Base-by-base conservation (phyloP, 1,140 invertebrate genomes). In the Bacillus rossius region DNA sequence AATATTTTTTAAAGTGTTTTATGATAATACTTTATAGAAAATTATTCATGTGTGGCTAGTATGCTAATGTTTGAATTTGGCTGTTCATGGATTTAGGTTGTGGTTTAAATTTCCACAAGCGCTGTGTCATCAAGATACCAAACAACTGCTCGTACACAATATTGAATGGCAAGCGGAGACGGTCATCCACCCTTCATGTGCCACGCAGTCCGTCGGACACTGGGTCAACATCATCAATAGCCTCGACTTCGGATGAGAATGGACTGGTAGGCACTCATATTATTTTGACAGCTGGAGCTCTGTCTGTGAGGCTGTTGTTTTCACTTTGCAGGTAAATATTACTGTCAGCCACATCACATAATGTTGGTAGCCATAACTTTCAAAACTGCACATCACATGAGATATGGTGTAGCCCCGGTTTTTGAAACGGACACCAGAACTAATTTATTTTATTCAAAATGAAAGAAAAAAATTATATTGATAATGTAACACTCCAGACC, bases 71-170 rank as follows among this genome's bases (percentile, higher is more conserved):
- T n/a, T n/a, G n/a, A n/a, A n/a, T n/a, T n/a, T n/a, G n/a, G n/a
- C n/a, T n/a, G n/a, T n/a, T n/a, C n/a, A n/a, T n/a, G n/a, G 63
- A 74, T 74, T 34, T 73, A 97, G 94, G 94, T 63, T 99, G 96
- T 80, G 90, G 94, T 8, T 83, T 95, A 69, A 98, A 98, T 79
- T 99, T 95, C 79, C 97, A 99, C 78, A 99, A 99, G 75, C 81
- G 96, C 47, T 99, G 97, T 79, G 96, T 96, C 50, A 92, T 96
- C 60, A 98, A 98, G 78, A 94, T 99, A 60, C 96, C 96, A 20
- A 98, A 98, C 72, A 98, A 99, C 79, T 99, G 97, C 78, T 82
- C 79, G 59, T 77, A 79, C 61, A 60, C 68, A 79, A 37, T 72
- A 34, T 34, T 34, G 29, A 10, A 34, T 75, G 79, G 81, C 61